Evolutionary conservation across 2,113 vertebrate species (phyloP), one percentile per base, ranked within the genome.

Genomic region (Pachycephala philippinensis): DNA sequence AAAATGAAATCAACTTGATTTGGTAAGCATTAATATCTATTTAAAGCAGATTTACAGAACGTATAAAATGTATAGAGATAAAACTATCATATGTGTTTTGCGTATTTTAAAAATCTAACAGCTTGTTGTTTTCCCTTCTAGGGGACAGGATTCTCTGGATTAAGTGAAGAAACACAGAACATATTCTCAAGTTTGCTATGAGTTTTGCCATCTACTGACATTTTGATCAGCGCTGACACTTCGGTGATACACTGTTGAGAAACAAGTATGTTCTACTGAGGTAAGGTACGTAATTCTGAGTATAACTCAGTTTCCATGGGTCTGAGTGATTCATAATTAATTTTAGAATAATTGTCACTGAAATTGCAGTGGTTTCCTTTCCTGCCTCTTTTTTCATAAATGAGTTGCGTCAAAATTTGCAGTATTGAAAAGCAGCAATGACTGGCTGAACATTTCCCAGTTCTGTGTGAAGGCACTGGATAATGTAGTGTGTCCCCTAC

Each of bases 181-280:
- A 3, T 22, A 6, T 33, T 76, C 24, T 77, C 7, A 33, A 24
- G 22, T 70, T n/a, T 63, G 2, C 0, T 16, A 3, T 0, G 5
- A 71, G 24, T 39, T 87, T 70, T 64, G 39, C 42, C 33, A 10
- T 26, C 9, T 28, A 8, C 39, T 33, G 30, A 33, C 19, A 6
- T 86, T 95, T 65, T 52, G 42, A 79, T 39, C 71, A 45, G 61
- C 19, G 3, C 16, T 30, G 49, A 37, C 24, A 28, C 57, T 40
- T 76, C 2, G 5, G 16, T 24, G 44, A 56, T 59, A n/a, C 0
- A 1, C 30, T 81, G 16, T 6, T 80, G 68, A 66, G 84, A 63
- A 89, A 60, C 27, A 56, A 70, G 12, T 21, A 3, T 37, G 12
- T 28, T 66, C 27, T 50, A 15, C n/a, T 19, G 35, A 90, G 53